A percentile compares a stretch with the other conserved stretches of the same genome.
phyloP scores from a whole-genome alignment of 2,113 vertebrate species.

The Platycercus adscitus region DNA sequence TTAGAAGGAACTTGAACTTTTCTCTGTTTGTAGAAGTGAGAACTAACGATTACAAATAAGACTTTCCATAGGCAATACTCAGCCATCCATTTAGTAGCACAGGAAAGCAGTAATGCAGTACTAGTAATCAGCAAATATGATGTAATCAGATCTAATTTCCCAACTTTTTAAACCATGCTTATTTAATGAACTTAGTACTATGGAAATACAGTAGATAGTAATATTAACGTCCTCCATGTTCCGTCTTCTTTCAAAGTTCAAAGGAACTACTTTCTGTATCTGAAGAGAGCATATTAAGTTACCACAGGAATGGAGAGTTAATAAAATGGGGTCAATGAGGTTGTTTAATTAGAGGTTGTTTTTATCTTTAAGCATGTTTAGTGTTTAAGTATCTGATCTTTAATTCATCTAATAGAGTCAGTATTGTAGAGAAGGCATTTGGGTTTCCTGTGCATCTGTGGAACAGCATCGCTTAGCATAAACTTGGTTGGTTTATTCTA shows the following conservation, averaged over 20 bases:
- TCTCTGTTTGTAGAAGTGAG: background rate
- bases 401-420: background rate
- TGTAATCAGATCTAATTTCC: background rate
- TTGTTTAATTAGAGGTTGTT: background rate
- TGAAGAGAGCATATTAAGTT: background rate
- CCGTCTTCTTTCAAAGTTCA: background rate
- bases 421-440: background rate
- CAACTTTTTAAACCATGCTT: background rate
- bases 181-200: background rate
- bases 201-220: background rate
- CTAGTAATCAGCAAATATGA: background rate
- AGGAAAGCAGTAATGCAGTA: background rate
- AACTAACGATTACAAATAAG: background rate
- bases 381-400: constrained; percentile 6
- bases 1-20: background rate
- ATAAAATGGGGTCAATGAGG: background rate
- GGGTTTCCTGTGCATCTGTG: background rate
- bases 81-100: background rate
- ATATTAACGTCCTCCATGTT: background rate
- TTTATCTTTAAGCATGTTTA: background rate
- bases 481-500: background rate
- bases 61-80: background rate
- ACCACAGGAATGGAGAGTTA: background rate
- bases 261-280: background rate
- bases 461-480: constrained; percentile 13